Evolutionary conservation across 2,797 vertebrate genomes (phyloP), one percentile per base, ranked within the genome.

Genomic region (Mergus octosetaceus): DNA sequence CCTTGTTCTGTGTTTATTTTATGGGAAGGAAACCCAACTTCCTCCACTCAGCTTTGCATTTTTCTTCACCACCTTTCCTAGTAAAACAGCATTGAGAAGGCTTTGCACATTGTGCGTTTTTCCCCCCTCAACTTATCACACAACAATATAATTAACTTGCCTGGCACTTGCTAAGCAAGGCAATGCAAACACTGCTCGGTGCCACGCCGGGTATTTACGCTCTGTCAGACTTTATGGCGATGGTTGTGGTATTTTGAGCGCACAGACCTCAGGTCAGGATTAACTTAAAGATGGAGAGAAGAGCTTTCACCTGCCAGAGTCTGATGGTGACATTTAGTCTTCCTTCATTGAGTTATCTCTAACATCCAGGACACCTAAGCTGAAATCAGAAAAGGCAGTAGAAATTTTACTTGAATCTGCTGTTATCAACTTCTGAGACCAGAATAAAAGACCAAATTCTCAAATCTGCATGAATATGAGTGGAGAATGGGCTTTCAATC

Each of bases 1-100:
- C 89, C 61, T 56, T n/a, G 69, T 57, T 74, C 51, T 61, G 25
- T 84, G 84, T 91, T 84, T 81, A 22, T 94, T 95, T 95, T 91
- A 45, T 27, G 54, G 78, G 74, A 32, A n/a, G 78, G 90, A 79
- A 36, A 54, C 2, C 25, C 43, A 18, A 16, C n/a, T 73, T 54
- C 72, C 56, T 85, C 66, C 45, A 20, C 65, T 58, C 66, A 71
- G 86, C 94, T 81, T 70, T 51, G 78, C 78, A 0, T 57, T 92
- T 85, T 73, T 45, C 57, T 86, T 47, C 43, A 2, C n/a, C 27
- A 75, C 87, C 68, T 84, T 83, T 64, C 90, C 36, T 43, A 82
- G 93, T 60, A 85, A 87, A 95, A 27, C 11, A 86, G 94, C 88
- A 62, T 12, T n/a, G 39, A 74, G 74, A 79, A 83, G 76, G 64